Conservation (phyloP, 2,888 invertebrate species). For the Coenonympha arcania region DNA sequence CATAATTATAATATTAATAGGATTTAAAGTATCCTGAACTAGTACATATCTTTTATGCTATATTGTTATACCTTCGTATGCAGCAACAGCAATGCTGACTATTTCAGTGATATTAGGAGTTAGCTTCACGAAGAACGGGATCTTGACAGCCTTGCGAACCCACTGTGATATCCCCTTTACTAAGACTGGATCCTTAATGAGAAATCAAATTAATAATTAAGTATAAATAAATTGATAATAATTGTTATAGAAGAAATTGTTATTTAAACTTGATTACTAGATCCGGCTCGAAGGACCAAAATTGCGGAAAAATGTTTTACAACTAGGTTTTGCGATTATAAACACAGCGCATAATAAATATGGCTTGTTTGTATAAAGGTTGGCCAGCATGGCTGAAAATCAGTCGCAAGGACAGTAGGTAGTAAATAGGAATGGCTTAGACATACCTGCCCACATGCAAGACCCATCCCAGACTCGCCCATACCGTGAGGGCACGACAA, state of each 20-base stretch:
- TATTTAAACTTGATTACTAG: too few relatives aligned
- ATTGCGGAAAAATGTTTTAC: background rate
- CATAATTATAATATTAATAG: too few relatives aligned
- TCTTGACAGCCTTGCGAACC: constrained; percentile 88
- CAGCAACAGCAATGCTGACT: constrained; percentile 89
- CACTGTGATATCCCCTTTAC: constrained; percentile 92
- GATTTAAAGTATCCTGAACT: too few relatives aligned
- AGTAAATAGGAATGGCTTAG: too few relatives aligned
- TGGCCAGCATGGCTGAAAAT: too few relatives aligned
- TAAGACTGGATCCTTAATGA: constrained; percentile 80
- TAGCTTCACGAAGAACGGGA: constrained; percentile 97
- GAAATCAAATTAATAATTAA: background rate
- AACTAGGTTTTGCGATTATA: too few relatives aligned
- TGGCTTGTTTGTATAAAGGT: too few relatives aligned
- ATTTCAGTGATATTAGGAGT: constrained; percentile 99
- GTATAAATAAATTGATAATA: too few relatives aligned
- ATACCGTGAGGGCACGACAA: constrained; percentile 99
- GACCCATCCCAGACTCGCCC: constrained; percentile 98
- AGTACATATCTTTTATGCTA: too few relatives aligned
- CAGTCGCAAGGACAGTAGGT: too few relatives aligned
- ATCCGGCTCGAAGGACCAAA: background rate
- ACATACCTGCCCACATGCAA: constrained; percentile 95
- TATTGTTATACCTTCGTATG: constrained; percentile 90
- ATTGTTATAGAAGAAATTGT: too few relatives aligned
- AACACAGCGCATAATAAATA: too few relatives aligned